Percentiles rank a stretch among this genome's conserved stretches.
phyloP scores from a whole-genome alignment of 1,140 invertebrate genomes.

The Ips nitidus region DNA sequence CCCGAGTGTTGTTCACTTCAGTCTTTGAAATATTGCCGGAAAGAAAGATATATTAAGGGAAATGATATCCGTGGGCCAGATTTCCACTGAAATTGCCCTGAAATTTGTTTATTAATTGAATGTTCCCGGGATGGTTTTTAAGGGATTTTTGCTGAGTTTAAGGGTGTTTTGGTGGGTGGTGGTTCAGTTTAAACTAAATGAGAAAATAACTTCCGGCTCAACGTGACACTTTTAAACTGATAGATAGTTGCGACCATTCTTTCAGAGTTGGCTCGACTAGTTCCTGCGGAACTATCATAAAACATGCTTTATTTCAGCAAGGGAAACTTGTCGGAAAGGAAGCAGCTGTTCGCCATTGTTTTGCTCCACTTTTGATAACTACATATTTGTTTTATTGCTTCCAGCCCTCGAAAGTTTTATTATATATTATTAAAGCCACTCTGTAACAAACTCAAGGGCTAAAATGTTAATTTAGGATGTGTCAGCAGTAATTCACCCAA shows the following conservation, averaged over 20 bases:
- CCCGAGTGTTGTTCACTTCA: constrained; percentile 33
- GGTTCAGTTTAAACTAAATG: too few relatives aligned
- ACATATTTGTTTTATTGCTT: constrained; percentile 24
- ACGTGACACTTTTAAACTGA: not conserved
- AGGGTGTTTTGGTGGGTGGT: not conserved
- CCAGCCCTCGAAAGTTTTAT: not conserved
- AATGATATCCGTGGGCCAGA: constrained; percentile 28
- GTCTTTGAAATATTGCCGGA: constrained; percentile 28
- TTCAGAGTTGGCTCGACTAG: not conserved
- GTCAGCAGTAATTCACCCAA: too few relatives aligned
- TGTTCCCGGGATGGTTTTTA: too few relatives aligned
- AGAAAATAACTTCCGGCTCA: too few relatives aligned
- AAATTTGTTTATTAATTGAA: constrained; percentile 15
- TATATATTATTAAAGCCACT: constrained; percentile 5
- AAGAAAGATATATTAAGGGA: constrained; percentile 35
- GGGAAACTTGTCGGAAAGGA: constrained; percentile 13
- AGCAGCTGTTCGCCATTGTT: constrained; percentile 5
- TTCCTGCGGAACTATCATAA: constrained; percentile 6
- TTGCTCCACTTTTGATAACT: constrained; percentile 17
- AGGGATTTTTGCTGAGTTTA: too few relatives aligned
- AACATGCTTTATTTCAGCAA: constrained; percentile 12
- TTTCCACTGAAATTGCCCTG: constrained; percentile 5
- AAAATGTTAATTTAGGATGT: too few relatives aligned
- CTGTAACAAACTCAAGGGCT: too few relatives aligned
- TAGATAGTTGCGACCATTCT: constrained; percentile 2